A percentile compares a stretch with the other conserved stretches of the same genome.
These are phyloP conservation scores for Steinernema scapterisci DNA, from an alignment of 2,888 invertebrate genomes.

Conservation along the genomic window DNA sequence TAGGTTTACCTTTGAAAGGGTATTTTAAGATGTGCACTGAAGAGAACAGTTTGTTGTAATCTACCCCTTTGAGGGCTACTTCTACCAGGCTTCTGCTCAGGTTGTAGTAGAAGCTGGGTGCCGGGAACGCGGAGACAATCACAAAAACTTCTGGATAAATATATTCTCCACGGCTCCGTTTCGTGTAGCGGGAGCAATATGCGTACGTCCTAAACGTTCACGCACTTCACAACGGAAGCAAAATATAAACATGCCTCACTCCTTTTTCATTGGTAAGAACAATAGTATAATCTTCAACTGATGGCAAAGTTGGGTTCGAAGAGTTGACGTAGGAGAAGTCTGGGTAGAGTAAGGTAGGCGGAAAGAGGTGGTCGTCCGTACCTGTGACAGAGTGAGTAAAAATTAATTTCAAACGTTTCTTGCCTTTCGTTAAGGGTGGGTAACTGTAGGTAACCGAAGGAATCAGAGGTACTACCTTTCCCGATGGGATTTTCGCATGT, in stretches of 20 bases:
- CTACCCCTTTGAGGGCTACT: not conserved
- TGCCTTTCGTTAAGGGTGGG: not conserved
- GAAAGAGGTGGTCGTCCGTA: conserved; percentile 37
- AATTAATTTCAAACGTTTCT: not conserved
- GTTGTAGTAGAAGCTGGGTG: conserved; percentile 3
- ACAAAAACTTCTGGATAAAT: conserved; percentile 21
- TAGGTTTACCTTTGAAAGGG: not conserved
- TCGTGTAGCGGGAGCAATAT: conserved; percentile 16
- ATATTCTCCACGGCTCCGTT: not conserved
- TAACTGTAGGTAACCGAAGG: conserved; percentile 26
- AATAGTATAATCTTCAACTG: conserved; percentile 5
- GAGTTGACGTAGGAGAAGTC: conserved; percentile 39
- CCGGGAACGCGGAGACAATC: not conserved
- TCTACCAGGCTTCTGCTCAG: conserved; percentile 23
- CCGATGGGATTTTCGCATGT: not conserved
- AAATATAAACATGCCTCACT: not conserved
- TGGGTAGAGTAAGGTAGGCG: conserved; percentile 48
- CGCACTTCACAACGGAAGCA: not conserved
- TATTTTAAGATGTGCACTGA: conserved; percentile 17
- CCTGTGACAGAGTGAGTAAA: not conserved
- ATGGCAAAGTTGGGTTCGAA: not conserved
- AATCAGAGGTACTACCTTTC: not conserved
- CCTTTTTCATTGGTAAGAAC: conserved; percentile 1
- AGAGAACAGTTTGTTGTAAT: conserved; percentile 16
- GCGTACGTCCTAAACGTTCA: not conserved